Base-by-base conservation (phyloP, 1,140 invertebrate genomes). In the Homalodisca vitripennis region DNA sequence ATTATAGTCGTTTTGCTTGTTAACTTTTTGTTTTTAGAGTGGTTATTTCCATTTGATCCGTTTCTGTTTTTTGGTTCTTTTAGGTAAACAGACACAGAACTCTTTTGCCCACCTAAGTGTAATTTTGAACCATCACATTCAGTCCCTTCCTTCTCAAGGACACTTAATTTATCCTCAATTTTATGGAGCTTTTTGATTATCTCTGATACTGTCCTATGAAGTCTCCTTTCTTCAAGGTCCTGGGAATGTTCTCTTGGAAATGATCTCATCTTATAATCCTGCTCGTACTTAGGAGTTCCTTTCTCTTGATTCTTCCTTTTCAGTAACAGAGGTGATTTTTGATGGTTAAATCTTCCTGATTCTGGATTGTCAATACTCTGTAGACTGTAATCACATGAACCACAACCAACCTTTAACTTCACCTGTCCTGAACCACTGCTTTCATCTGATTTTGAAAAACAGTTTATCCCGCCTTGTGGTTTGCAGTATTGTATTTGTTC, bases 111-210 rank as follows among this genome's bases (percentile, higher is more conserved):
- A 27, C 29, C 55, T 2, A 27, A 22, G 10, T 60, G 3, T 27
- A 60, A 12, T n/a, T 22, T 53, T n/a, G 6, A 14, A 12, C 22
- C 14, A 27, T 27, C 6, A 26, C n/a, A 12, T 27, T 26, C 26
- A 6, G 24, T 60, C 29, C n/a, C 29, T 13, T 27, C 29, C 29
- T 3, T 60, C 6, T 27, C 55, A 27, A 60, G 12, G n/a, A 3
- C 29, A 29, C 24, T 27, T 26, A 60, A 27, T 27, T 60, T 60
- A 6, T 60, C 13, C 24, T 60, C 55, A 60, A 60, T 60, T 6
- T 30, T 27, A 12, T 60, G 24, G 3, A 60, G 55, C 55, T 24
- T 60, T n/a, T 3, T 26, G 1, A 60, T 3, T 27, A 60, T 60
- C 29, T 60, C 55, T 27, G 26, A 60, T 26, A 60, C 55, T 29